These are phyloP conservation scores for Caenorhabditis sp. DNA, from an alignment of 2,888 invertebrate genomes.

Conservation along the genomic window DNA sequence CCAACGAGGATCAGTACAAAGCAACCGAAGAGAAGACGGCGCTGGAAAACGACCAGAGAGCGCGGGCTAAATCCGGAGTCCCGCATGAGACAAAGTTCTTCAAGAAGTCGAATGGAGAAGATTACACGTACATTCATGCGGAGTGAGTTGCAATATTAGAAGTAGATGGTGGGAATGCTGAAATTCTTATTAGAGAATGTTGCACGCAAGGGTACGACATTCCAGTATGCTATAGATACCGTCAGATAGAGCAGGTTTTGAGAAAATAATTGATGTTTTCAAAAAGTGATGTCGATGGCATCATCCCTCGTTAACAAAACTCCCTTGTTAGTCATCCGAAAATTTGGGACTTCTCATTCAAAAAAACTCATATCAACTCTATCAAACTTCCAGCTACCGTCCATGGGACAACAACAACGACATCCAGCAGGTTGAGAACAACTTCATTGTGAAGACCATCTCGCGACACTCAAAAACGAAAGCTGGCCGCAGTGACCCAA, in stretches of 20 bases:
- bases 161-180: too few species aligned
- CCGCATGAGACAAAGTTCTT: conserved; percentile 87
- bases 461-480: conserved; percentile 50
- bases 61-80: conserved; percentile 86
- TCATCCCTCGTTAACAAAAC: too few species aligned
- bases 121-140: conserved; percentile 90
- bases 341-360: too few species aligned
- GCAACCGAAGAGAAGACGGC: conserved; percentile 95
- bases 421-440: conserved; percentile 89
- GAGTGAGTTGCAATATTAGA: conserved; percentile 86
- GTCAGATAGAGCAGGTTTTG: too few species aligned
- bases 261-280: too few species aligned
- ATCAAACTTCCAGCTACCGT: conserved; percentile 85
- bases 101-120: conserved; percentile 86
- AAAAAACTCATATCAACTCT: too few species aligned
- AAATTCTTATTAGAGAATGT: too few species aligned
- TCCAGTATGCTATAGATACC: too few species aligned
- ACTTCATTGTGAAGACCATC: conserved; percentile 72
- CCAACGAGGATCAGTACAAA: conserved; percentile 89
- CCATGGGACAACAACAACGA: conserved; percentile 94
- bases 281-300: too few species aligned
- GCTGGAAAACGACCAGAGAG: conserved; percentile 88
- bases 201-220: too few species aligned
- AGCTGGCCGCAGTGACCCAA: conserved; percentile 16
- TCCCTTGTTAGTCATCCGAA: too few species aligned